These are phyloP conservation scores for Orchestes rusci DNA, from an alignment of 2,888 invertebrate genomes.

Conservation along the genomic window DNA sequence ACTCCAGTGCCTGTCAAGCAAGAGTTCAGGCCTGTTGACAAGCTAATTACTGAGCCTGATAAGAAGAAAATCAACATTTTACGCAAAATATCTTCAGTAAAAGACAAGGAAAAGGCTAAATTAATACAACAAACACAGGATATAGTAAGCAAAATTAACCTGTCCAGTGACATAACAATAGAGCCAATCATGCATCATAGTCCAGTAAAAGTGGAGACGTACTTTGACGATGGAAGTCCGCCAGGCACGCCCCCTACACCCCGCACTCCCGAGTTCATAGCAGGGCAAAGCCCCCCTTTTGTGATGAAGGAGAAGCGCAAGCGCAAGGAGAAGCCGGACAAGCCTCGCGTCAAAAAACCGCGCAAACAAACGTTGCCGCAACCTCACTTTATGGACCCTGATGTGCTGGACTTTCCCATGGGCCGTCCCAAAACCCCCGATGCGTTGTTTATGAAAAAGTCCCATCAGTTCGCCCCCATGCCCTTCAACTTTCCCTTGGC, in stretches of 20 bases:
- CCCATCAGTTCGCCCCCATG: conserved; percentile 34
- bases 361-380: conserved; percentile 30
- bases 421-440: conserved; percentile 43
- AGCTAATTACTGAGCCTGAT: conserved; percentile 71
- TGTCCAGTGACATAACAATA: conserved; percentile 51
- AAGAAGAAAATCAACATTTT: conserved; percentile 82
- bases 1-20: conserved; percentile 39
- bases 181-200: conserved; percentile 41
- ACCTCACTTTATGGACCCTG: conserved; percentile 28
- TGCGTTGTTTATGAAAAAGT: conserved; percentile 27
- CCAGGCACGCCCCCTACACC: conserved; percentile 51
- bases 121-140: conserved; percentile 43
- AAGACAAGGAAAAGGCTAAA: conserved; percentile 50
- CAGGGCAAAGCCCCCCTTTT: conserved; percentile 49
- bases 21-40: conserved; percentile 42
- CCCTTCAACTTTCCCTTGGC: conserved; percentile 49
- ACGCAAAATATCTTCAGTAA: conserved; percentile 75
- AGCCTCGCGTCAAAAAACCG: conserved; percentile 33
- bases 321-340: conserved; percentile 46
- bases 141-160: conserved; percentile 34
- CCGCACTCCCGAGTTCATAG: conserved; percentile 52
- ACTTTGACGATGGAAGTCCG: conserved; percentile 48
- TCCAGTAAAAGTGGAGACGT: conserved; percentile 39
- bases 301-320: conserved; percentile 54
- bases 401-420: conserved; percentile 34